Base-by-base conservation (phyloP, 2,113 vertebrate species). In the Sterna hirundo region DNA sequence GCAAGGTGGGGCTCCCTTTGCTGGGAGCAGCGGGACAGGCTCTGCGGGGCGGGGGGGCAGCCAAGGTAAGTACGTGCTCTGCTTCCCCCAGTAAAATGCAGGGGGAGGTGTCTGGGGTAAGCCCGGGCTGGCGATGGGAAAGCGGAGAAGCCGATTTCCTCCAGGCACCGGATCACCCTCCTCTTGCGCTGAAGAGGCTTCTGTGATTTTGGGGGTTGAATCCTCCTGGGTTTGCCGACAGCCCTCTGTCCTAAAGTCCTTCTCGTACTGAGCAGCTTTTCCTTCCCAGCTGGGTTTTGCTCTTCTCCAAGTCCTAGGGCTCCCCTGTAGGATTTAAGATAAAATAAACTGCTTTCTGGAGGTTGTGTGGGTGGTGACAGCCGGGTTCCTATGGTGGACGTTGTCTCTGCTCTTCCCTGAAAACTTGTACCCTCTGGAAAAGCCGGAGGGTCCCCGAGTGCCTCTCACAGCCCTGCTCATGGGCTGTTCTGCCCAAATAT, bases 11-110 rank as follows among this genome's bases (percentile, higher is more conserved):
- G 32, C 4, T 70, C 7, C 6, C 2, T 34, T 40, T 32, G 7
- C 51, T 54, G n/a, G 32, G 27, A 4, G 4, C 1, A 0, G 16
- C 3, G 14, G 32, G 34, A 20, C 0, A 2, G 42, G 34, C 15
- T 57, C 15, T n/a, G 44, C 0, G 2, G 30, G 0, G 38, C 8
- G 38, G 38, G 38, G 38, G 44, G 54, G 51, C 15, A 6, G 49
- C 44, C 21, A 5, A 76, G 69, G 70, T 65, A 58, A 82, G 62
- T 2, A 0, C 0, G 1, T 21, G 34, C 11, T 64, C n/a, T 30
- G 12, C 17, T 58, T 64, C 6, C 10, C 18, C 2, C 11, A 9
- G 23, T 9, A 20, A 49, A 57, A 34, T 23, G 17, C 25, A 15
- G 49, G 11, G 25, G 6, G 21, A 14, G 29, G 52, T 0, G 2